Conservation (phyloP, 2,888 invertebrate genomes). For the Drosophila parthenogenetica region DNA sequence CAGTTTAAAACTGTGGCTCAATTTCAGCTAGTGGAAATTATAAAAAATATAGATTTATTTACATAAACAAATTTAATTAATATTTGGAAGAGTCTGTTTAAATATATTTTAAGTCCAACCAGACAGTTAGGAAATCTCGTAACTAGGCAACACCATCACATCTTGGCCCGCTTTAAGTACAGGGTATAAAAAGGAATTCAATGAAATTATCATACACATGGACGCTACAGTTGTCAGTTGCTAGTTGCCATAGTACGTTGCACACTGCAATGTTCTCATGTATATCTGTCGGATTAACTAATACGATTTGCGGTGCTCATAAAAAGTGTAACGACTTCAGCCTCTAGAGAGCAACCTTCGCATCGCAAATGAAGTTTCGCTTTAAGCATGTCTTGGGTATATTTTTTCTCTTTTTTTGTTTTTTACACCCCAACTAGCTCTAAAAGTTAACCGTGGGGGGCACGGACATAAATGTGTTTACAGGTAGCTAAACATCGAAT, state of each 20-base stretch:
- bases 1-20: neutral
- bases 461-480: conserved; percentile 52
- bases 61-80: too few species aligned
- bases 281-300: conserved; percentile 77
- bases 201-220: conserved; percentile 69
- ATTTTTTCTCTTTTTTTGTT: neutral
- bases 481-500: conserved; percentile 61
- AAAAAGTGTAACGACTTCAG: conserved; percentile 74
- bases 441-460: conserved; percentile 62
- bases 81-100: too few species aligned
- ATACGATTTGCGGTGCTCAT: conserved; percentile 75
- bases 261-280: conserved; percentile 51
- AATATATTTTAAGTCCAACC: too few species aligned
- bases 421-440: conserved; percentile 44
- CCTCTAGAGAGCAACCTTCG: conserved; percentile 39
- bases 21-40: neutral
- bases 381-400: conserved; percentile 19
- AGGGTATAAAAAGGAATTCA: conserved; percentile 62
- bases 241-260: conserved; percentile 33
- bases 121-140: too few species aligned
- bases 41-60: too few species aligned
- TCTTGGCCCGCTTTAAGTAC: neutral
- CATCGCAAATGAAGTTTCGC: conserved; percentile 52
- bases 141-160: neutral
- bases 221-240: conserved; percentile 14